Conservation (phyloP, 37 sponge, comb jelly and placozoan genomes). For the Dysidea cf. avara region DNA sequence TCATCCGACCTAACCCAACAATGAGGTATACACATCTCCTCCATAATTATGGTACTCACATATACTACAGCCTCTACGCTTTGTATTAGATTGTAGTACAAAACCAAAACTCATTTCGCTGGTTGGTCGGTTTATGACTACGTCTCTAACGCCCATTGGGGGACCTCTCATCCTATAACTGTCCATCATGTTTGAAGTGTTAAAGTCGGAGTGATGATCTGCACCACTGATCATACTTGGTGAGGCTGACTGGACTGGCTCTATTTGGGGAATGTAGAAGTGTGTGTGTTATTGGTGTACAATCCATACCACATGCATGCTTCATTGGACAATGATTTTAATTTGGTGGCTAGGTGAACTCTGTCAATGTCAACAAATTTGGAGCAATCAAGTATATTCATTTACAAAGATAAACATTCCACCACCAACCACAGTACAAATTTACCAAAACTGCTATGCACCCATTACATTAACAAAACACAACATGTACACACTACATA, state of each 20-base stretch:
- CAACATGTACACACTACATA: too few relatives aligned
- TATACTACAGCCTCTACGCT: constrained; percentile 63
- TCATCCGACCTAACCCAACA: constrained; percentile 73
- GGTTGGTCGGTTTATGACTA: constrained; percentile 55
- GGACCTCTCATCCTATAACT: not conserved
- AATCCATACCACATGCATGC: too few relatives aligned
- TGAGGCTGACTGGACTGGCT: not conserved
- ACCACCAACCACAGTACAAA: not conserved
- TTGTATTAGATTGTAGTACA: constrained; percentile 87
- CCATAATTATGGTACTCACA: constrained; percentile 21
- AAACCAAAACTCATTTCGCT: constrained; percentile 84
- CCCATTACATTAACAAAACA: too few relatives aligned
- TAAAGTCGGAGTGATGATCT: not conserved
- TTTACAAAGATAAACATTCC: too few relatives aligned
- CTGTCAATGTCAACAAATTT: too few relatives aligned
- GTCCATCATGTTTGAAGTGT: not conserved
- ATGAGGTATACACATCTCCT: not conserved
- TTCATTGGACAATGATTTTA: too few relatives aligned
- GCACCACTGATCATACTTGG: not conserved
- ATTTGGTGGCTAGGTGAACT: too few relatives aligned
- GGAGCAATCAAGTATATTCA: too few relatives aligned
- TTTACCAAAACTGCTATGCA: too few relatives aligned
- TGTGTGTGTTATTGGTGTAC: too few relatives aligned
- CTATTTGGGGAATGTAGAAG: too few relatives aligned
- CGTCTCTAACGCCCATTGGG: constrained; percentile 50